phyloP scores from a whole-genome alignment of 2,113 vertebrate species.

The Dolichotis patagonum region DNA sequence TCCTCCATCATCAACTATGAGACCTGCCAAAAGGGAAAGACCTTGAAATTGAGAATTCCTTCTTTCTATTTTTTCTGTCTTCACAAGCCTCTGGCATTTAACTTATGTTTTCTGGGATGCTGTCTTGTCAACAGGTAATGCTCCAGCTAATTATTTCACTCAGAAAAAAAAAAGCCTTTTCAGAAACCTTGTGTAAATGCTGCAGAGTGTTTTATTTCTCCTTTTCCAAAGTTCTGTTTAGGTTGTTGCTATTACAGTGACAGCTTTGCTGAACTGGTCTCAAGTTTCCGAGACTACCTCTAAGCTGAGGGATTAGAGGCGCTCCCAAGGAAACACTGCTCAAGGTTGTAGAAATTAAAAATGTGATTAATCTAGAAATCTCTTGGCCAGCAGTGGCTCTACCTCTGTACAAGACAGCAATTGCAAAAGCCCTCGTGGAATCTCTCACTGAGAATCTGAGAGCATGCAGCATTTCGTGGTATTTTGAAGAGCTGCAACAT shows the following conservation, averaged over 20 bases:
- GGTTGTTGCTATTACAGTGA: constrained; percentile 52
- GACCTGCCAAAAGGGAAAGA: constrained; percentile 29
- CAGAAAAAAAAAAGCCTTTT: constrained; percentile 58
- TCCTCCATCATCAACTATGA: accelerated
- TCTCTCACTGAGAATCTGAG: constrained; percentile 66
- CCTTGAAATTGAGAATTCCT: neutral
- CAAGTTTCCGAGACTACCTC: constrained; percentile 30
- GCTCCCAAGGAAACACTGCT: constrained; percentile 55
- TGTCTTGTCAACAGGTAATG: constrained; percentile 61
- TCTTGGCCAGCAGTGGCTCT: constrained; percentile 52
- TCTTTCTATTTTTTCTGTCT: constrained; percentile 57
- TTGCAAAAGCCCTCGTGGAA: constrained; percentile 34
- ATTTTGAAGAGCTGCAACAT: constrained; percentile 41
- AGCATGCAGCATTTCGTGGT: neutral
- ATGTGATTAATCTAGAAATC: constrained; percentile 78
- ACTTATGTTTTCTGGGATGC: constrained; percentile 13
- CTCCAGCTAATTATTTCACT: constrained; percentile 26
- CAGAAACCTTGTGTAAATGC: constrained; percentile 60
- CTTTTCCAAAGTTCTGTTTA: neutral
- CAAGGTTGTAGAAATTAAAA: constrained; percentile 75
- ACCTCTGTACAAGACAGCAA: constrained; percentile 55
- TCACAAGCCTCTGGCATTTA: constrained; percentile 61
- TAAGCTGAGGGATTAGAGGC: constrained; percentile 44
- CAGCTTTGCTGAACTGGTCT: constrained; percentile 52
- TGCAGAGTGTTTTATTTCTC: constrained; percentile 45